Evolutionary conservation across 2,797 vertebrate species (phyloP), one percentile per base, ranked within the genome.

Genomic region (Aplochiton taeniatus): DNA sequence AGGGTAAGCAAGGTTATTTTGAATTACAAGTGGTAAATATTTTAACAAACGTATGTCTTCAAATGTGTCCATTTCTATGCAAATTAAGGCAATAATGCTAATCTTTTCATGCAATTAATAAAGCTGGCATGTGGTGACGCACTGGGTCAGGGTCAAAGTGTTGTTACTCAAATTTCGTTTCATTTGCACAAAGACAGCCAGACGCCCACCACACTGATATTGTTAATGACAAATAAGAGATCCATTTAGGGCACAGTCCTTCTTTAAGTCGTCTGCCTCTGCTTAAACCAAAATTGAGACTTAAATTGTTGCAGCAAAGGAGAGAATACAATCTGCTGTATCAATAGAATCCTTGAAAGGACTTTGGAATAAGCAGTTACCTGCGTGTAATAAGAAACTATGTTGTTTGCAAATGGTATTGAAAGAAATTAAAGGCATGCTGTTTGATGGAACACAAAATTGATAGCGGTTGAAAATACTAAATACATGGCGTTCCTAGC

Each of bases 171-270:
- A 86, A 93, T 98, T 98, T 95, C 95, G 90, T 93, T 95, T 94
- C 90, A 93, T 96, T 96, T 90, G 92, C 95, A 92, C 93, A 90
- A 96, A 95, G 96, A 96, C 96, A 96, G 93, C 85, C 93, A 91
- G 95, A 96, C 94, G 95, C 96, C 96, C 92, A 86, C 88, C 89
- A 88, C 92, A 88, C 92, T 90, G 93, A 92, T 98, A 95, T 90
- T 87, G 91, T 91, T 93, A 93, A 94, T 93, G 94, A 96, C 93
- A 94, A 92, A 90, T 92, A 92, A 88, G 90, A 91, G 90, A 90
- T 90, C 90, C 83, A 87, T 91, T 91, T 90, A 92, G 90, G 90
- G 91, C 92, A 91, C 90, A 86, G 90, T 84, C 77, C 73, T 80
- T 77, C 79, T 85, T 52, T 54, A 88, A 89, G 82, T 88, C 82